Conservation (phyloP, 2,797 vertebrate genomes). For the Trematomus bernacchii region DNA sequence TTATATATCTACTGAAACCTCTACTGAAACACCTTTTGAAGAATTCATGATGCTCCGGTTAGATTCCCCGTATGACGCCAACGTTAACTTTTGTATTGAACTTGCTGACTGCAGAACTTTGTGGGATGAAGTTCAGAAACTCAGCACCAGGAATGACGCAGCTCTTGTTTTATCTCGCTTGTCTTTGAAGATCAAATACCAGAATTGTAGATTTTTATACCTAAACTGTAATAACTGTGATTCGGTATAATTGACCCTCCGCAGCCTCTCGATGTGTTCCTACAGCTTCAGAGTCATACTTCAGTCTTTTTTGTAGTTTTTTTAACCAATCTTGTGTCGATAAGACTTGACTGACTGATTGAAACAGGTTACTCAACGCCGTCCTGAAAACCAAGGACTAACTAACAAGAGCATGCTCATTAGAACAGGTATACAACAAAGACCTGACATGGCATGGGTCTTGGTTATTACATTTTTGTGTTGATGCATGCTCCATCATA, state of each 20-base stretch:
- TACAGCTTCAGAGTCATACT: too few relatives aligned
- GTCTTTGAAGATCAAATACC: not conserved
- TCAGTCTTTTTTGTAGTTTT: not conserved
- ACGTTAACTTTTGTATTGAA: conserved; percentile 6
- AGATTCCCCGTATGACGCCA: not conserved
- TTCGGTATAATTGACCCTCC: not conserved
- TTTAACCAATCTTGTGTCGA: conserved; percentile 10
- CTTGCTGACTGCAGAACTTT: not conserved
- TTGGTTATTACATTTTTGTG: not conserved
- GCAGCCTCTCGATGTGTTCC: not conserved
- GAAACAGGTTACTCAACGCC: not conserved
- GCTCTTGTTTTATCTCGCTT: not conserved
- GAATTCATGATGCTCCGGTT: conserved; percentile 4
- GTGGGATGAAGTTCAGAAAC: not conserved
- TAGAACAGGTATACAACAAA: too few relatives aligned
- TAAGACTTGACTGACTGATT: not conserved
- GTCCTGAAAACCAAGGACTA: not conserved
- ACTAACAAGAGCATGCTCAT: not conserved
- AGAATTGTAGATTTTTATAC: not conserved
- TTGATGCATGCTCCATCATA: too few relatives aligned
- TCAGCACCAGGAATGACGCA: not conserved
- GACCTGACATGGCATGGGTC: not conserved
- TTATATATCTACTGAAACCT: not conserved
- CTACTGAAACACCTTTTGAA: conserved; percentile 12
- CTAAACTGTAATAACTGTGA: conserved; percentile 10